A percentile compares a stretch with the other conserved stretches of the same genome.
Evolutionary conservation across 2,888 invertebrate species (phyloP).

Genomic region (Philereme vetulata): DNA sequence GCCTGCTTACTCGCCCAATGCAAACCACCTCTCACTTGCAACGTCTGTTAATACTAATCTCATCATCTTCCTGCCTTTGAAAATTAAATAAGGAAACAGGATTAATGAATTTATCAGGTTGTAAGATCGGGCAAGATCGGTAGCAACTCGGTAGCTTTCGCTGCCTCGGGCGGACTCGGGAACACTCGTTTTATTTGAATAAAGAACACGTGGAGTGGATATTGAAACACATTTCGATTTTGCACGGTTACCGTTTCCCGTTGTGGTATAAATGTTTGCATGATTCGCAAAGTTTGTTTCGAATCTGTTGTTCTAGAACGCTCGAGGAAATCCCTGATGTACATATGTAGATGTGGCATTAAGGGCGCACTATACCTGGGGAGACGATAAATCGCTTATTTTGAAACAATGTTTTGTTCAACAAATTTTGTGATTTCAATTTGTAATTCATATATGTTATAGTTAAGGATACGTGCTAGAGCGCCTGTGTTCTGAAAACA

Average conservation of each 20-base stretch:
- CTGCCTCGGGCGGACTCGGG: conserved; percentile 56
- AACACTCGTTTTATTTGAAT: conserved; percentile 10
- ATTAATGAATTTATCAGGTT: conserved; percentile 66
- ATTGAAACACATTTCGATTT: not conserved
- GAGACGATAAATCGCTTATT: no score
- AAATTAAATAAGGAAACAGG: conserved; percentile 8
- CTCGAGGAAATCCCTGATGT: no score
- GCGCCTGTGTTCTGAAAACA: no score
- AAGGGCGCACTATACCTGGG: no score
- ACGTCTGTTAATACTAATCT: conserved; percentile 8
- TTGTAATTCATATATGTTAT: no score
- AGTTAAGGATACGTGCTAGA: no score
- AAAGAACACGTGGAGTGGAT: conserved; percentile 1
- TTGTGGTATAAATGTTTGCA: no score
- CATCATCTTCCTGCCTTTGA: conserved; percentile 11
- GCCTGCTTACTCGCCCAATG: not conserved
- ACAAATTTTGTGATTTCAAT: no score
- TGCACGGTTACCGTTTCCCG: not conserved
- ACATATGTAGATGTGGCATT: no score
- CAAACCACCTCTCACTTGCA: not conserved
- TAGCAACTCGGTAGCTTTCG: conserved; percentile 61
- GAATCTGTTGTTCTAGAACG: no score
- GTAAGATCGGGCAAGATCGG: conserved; percentile 49
- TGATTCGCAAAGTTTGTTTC: no score
- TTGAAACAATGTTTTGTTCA: no score